These are phyloP conservation scores for Syrrhaptes paradoxus DNA, from an alignment of 2,113 vertebrate genomes.

Conservation along the genomic window DNA sequence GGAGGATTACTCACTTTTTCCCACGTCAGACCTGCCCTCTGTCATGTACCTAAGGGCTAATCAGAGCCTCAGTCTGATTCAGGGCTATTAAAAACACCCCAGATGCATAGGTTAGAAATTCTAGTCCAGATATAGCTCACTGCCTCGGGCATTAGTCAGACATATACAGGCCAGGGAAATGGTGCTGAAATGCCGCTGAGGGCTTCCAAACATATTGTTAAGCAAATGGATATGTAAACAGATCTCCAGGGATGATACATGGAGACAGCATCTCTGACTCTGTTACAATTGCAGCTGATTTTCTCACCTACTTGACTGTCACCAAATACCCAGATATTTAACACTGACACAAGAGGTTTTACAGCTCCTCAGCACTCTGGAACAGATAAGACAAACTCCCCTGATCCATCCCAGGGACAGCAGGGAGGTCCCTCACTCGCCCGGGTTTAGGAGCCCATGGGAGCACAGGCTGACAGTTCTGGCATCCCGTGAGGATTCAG, in stretches of 20 bases:
- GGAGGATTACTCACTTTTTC: neutral
- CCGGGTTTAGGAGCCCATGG: neutral
- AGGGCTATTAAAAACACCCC: neutral
- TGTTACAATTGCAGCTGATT: neutral
- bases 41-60: neutral
- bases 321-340: neutral
- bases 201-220: constrained; percentile 6
- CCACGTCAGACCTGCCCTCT: neutral
- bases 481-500: neutral
- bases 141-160: constrained; percentile 3
- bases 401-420: neutral
- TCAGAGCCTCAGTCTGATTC: neutral
- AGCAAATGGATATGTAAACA: constrained; percentile 28
- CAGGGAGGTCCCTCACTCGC: neutral
- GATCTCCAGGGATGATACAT: neutral
- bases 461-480: neutral
- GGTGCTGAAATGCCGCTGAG: neutral
- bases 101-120: neutral
- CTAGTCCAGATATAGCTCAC: constrained; percentile 2
- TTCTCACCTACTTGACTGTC: neutral
- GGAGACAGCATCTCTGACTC: constrained; percentile 11
- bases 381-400: neutral
- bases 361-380: neutral
- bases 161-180: neutral
- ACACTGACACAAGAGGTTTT: neutral